These are phyloP conservation scores for Alosa alosa DNA, from an alignment of 2,113 vertebrate genomes.

Conservation along the genomic window DNA sequence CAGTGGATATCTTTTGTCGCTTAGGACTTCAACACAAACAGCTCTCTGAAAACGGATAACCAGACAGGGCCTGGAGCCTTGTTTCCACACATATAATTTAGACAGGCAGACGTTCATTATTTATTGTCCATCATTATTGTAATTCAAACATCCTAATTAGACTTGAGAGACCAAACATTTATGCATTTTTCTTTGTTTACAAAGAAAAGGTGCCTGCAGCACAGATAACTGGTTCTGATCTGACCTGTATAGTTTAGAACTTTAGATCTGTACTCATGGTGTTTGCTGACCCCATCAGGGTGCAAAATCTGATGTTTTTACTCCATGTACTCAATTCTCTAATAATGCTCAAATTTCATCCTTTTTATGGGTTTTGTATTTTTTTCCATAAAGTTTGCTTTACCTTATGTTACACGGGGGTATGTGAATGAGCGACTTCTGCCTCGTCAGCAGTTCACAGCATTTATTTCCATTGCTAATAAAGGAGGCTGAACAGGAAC, in stretches of 20 bases:
- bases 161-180: not conserved
- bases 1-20: conserved; percentile 5
- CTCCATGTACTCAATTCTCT: not conserved
- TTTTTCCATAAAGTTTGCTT: conserved; percentile 11
- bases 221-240: not conserved
- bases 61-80: conserved; percentile 9
- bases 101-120: conserved; percentile 10
- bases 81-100: not conserved
- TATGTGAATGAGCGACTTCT: conserved; percentile 41
- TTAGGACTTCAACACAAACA: not conserved
- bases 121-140: not conserved
- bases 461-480: conserved; percentile 56
- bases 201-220: not conserved
- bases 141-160: not conserved
- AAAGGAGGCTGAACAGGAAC: conserved; percentile 48
- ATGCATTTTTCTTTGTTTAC: not conserved
- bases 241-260: not conserved
- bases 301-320: not conserved
- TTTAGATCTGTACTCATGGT: not conserved
- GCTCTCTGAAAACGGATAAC: not conserved
- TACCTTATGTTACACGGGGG: conserved; percentile 26
- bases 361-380: not conserved
- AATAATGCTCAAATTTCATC: not conserved
- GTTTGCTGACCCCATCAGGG: conserved; percentile 9
- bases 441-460: conserved; percentile 45